Conservation (phyloP, 2,113 vertebrate genomes). For the Colius striatus region DNA sequence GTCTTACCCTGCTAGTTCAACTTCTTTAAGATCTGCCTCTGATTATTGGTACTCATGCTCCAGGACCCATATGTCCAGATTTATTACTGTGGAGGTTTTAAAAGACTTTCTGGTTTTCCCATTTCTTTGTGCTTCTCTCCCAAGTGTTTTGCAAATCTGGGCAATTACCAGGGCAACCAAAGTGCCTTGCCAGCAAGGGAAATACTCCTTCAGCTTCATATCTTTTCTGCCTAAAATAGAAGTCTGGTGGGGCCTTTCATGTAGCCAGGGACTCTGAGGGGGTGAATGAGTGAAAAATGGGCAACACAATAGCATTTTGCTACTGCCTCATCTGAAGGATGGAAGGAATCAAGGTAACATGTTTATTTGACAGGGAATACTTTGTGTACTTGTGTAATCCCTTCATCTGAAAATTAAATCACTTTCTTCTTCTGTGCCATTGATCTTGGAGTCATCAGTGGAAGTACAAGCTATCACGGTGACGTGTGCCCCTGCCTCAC, state of each 20-base stretch:
- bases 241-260: not conserved
- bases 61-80: not conserved
- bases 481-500: not conserved
- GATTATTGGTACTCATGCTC: not conserved
- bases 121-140: not conserved
- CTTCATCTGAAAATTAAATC: conserved; percentile 49
- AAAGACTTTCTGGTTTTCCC: not conserved
- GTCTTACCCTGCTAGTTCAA: not conserved
- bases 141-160: not conserved
- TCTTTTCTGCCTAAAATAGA: not conserved
- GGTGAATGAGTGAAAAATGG: not conserved
- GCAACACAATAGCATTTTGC: not conserved
- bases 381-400: conserved; percentile 4
- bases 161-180: not conserved
- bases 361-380: not conserved
- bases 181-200: not conserved
- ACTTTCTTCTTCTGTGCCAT: conserved; percentile 26
- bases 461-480: not conserved
- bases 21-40: not conserved
- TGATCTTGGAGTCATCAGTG: conserved; percentile 43
- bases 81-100: not conserved
- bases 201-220: not conserved
- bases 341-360: not conserved
- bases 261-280: not conserved
- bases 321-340: not conserved